Evolutionary conservation across 2,888 invertebrate genomes (phyloP).

Genomic region (Spodoptera littoralis): DNA sequence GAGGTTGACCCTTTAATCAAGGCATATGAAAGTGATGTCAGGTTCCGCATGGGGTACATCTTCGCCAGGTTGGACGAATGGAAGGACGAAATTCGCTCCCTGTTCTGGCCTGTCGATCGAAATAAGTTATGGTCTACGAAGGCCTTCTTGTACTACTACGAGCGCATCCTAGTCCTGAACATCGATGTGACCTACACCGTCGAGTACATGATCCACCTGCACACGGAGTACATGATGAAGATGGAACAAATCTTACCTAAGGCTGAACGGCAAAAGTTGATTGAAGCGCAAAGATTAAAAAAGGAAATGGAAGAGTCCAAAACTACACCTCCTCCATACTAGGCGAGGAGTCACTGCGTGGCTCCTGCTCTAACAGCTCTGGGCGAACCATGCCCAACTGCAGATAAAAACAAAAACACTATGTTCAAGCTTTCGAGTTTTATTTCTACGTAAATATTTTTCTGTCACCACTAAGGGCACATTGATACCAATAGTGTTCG

Average conservation of each 20-base stretch:
- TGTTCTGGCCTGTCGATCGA: constrained; percentile 30
- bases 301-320: neutral
- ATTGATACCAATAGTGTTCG: no score
- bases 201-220: constrained; percentile 56
- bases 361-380: no score
- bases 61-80: constrained; percentile 60
- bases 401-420: no score
- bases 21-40: constrained; percentile 35
- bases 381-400: no score
- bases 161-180: constrained; percentile 55
- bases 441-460: no score
- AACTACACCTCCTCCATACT: no score
- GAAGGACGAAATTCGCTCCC: constrained; percentile 46
- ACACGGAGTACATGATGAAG: constrained; percentile 17
- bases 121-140: neutral
- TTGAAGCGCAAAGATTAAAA: neutral
- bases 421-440: no score
- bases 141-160: constrained; percentile 56
- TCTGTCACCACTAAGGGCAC: no score
- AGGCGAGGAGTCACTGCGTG: no score
- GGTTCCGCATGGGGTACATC: constrained; percentile 59
- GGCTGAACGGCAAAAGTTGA: accelerated
- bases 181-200: constrained; percentile 66
- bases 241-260: constrained; percentile 1
- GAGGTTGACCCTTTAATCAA: constrained; percentile 41